Evolutionary conservation across 2,797 vertebrate species (phyloP).

Genomic region (Tapera naevia): DNA sequence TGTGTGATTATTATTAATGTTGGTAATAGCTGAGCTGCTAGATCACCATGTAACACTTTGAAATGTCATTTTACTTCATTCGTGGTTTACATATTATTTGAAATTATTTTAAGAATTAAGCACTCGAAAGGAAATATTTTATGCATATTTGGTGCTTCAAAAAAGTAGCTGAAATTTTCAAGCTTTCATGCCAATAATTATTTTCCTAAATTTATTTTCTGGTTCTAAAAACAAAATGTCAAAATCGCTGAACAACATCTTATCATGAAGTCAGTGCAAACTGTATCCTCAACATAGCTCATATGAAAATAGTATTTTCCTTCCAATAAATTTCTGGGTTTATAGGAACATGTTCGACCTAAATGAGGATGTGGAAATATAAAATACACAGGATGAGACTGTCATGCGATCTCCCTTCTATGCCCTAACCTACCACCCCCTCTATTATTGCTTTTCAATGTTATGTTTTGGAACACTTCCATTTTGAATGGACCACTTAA

Average conservation of each 20-base stretch:
- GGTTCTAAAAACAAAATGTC: neutral
- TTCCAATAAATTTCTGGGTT: neutral
- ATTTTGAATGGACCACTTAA: neutral
- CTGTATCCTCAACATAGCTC: neutral
- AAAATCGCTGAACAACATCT: neutral
- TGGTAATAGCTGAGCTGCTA: neutral
- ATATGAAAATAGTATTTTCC: neutral
- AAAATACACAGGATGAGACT: neutral
- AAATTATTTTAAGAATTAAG: neutral
- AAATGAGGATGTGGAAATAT: neutral
- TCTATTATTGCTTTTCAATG: neutral
- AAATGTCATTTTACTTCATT: neutral
- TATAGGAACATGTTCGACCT: neutral
- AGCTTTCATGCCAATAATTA: neutral
- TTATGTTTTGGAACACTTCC: neutral
- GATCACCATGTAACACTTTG: neutral
- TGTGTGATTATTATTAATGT: neutral
- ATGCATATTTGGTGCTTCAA: neutral
- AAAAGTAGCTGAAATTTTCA: neutral
- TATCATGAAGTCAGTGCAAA: neutral
- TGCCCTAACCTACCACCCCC: rapidly evolving
- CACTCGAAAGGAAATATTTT: neutral
- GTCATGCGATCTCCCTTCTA: rapidly evolving
- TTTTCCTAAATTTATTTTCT: neutral
- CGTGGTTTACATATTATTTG: neutral